A percentile compares a stretch with the other conserved stretches of the same genome.
Evolutionary conservation across 2,113 vertebrate genomes (phyloP).

Genomic region (Hemibagrus wyckioides): DNA sequence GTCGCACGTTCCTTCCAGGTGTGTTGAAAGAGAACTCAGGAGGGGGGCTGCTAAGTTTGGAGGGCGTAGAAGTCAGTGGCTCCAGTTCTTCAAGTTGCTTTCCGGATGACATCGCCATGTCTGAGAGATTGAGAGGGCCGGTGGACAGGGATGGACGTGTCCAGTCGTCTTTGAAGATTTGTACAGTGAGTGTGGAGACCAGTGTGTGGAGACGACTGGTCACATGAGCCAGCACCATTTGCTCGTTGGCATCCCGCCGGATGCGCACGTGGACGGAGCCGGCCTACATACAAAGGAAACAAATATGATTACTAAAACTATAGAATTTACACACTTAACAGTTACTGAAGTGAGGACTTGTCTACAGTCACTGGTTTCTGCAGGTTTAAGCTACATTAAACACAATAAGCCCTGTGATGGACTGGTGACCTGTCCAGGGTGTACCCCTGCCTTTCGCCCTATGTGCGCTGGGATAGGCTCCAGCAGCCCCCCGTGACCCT

Average conservation of each 20-base stretch:
- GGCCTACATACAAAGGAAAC: constrained; percentile 73
- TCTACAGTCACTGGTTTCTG: background rate
- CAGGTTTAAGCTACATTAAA: background rate
- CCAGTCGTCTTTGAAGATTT: constrained; percentile 99
- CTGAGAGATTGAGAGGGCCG: constrained; percentile 75
- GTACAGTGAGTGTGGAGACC: constrained; percentile 90
- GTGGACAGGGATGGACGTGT: constrained; percentile 82
- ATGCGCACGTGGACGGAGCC: constrained; percentile 95
- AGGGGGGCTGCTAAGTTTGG: constrained; percentile 86
- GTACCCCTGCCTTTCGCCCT: no score
- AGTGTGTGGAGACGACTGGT: constrained; percentile 88
- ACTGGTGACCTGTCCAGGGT: no score
- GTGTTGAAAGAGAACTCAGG: constrained; percentile 94
- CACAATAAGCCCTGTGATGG: no score
- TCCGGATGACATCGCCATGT: constrained; percentile 75
- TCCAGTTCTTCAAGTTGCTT: constrained; percentile 70
- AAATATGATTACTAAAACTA: constrained; percentile 1
- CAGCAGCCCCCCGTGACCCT: no score
- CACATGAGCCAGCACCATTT: constrained; percentile 96
- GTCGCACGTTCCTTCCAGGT: constrained; percentile 83
- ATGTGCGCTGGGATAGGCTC: no score
- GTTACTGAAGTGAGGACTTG: background rate
- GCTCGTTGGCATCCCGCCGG: constrained; percentile 95
- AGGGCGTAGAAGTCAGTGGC: constrained; percentile 88
- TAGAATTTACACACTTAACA: background rate